Base-by-base conservation (phyloP, 2,888 invertebrate genomes). In the Stenodera caucasica region DNA sequence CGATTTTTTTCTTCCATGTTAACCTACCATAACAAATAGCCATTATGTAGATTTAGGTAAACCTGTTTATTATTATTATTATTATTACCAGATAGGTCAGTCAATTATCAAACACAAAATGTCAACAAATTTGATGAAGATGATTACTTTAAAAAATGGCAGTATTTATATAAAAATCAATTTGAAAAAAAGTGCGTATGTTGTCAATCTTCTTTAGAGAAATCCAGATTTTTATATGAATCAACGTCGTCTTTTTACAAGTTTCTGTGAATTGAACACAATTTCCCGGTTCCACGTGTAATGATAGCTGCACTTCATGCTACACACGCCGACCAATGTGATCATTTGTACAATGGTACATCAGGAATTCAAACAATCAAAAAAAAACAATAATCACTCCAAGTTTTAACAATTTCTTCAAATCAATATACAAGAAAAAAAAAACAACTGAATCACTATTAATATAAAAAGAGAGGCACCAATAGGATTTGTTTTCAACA, bases 221-320 rank as follows among this genome's bases (percentile, higher is more conserved):
- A 45, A 45, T 18, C 4, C 23, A 18, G 7, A 45, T 45, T 23
- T n/a, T 40, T 1, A 8, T 45, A 12, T 23, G 3, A 12, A 23
- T 21, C 55, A 26, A 51, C 50, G 15, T 21, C 93, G 93, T 92
- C 94, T 91, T 83, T 94, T 94, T 76, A 94, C 93, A 79, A 94
- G 85, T 84, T 94, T 94, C 82, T 94, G 92, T 81, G 93, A 93
- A 84, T 93, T 93, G 84, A 94, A 89, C 83, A 94, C 90, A 82
- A 94, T 93, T 84, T 93, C 92, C 84, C 90, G 89, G 84, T 92
- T 93, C 93, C 93, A 94, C 84, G 91, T 91, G 88, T 91, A 92
- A 82, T 88, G 89, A 86, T 92, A 92, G 84, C 88, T 88, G 88
- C 88, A 90, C 85, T 83, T 84, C 85, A 86, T 85, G 82, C 85